Base-by-base conservation (phyloP, 1,140 invertebrate genomes). In the Leptinotarsa texana region DNA sequence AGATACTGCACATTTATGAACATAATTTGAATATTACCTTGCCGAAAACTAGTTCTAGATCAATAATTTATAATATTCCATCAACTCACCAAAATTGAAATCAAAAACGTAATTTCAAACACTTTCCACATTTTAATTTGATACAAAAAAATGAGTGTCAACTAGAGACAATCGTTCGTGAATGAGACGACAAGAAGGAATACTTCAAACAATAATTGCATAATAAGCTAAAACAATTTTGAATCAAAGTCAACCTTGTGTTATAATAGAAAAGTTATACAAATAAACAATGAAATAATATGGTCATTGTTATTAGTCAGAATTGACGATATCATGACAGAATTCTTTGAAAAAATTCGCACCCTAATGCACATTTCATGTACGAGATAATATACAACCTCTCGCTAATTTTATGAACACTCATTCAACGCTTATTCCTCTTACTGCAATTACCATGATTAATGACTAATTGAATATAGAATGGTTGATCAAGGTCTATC, bases 161-260 rank as follows among this genome's bases (percentile, higher is more conserved):
- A 57, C 15, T 18, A 57, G 15, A 18, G 6, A 57, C 15, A n/a
- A 2, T 15, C n/a, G 51, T 57, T 15, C 15, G 15, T 15, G 51
- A 57, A 57, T 57, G 51, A 57, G 51, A 57, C 33, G 8, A n/a
- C n/a, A 18, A 57, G 15, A 57, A 57, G n/a, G 5, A 57, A 17
- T 57, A 57, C n/a, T 57, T 57, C 51, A 57, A 57, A n/a, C 51
- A 57, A 57, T 57, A 15, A 17, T 57, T 57, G 51, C 51, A 15
- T 57, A 57, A 57, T 15, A 57, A 57, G 51, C 51, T 57, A 18
- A 57, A 57, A 57, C 51, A 57, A n/a, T 57, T 57, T 57, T 57
- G 15, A 57, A 57, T 57, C 51, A 57, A 18, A 57, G 51, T 15
- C 13, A 57, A 57, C 51, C 51, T 57, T 57, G 51, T 57, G 15